Conservation (phyloP, 2,113 vertebrate species). For the Lota lota region DNA sequence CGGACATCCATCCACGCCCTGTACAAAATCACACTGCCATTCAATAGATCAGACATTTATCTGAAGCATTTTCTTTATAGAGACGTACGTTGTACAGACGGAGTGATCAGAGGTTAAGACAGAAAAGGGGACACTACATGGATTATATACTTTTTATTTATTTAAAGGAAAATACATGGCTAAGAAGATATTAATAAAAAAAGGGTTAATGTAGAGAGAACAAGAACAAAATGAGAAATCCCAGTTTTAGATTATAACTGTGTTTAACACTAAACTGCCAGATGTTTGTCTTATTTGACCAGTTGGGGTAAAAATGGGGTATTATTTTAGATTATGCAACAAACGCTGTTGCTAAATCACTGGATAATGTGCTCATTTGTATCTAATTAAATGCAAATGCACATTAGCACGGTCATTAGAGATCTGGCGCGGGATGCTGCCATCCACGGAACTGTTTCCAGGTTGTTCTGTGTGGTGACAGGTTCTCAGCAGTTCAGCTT, state of each 20-base stretch:
- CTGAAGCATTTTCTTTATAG: too few species aligned
- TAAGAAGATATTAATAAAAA: too few species aligned
- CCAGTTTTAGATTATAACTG: conserved; percentile 10
- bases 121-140: too few species aligned
- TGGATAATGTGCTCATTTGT: conserved; percentile 52
- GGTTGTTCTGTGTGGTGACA: conserved; percentile 34
- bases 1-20: too few species aligned
- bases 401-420: conserved; percentile 41
- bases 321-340: conserved; percentile 36
- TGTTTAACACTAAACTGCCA: conserved; percentile 33
- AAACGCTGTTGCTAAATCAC: conserved; percentile 43
- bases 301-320: conserved; percentile 11
- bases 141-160: too few species aligned
- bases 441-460: conserved; percentile 48
- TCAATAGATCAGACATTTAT: too few species aligned
- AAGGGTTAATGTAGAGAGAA: too few species aligned
- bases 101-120: too few species aligned
- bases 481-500: conserved; percentile 32
- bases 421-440: conserved; percentile 27
- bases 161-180: too few species aligned
- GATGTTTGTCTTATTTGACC: conserved; percentile 15
- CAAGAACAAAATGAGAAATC: not conserved
- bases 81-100: too few species aligned
- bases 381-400: conserved; percentile 55
- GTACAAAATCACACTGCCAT: too few species aligned